Base-by-base conservation (phyloP, 2,797 vertebrate species). In the Anguilla obscura region DNA sequence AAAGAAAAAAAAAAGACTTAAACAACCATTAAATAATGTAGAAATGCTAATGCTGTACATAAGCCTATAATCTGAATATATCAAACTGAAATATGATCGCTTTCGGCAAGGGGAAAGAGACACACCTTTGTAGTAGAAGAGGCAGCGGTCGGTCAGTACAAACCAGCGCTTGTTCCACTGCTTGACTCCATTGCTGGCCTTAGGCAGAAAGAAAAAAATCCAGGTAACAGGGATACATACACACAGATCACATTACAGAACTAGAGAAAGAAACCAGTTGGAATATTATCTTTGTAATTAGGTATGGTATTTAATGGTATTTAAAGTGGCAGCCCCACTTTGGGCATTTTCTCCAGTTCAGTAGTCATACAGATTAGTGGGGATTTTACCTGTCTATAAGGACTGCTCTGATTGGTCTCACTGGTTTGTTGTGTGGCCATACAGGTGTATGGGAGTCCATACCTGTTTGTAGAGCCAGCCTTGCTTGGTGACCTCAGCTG, bases 111-210 rank as follows among this genome's bases (percentile, higher is more conserved):
- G 21, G 79, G 18, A n/a, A 45, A n/a, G 21, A 82, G 45, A 50
- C 18, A n/a, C 91, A 99, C 98, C 98, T 98, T 98, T 98, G 90
- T 98, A 99, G 94, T 98, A 99, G 94, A 98, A 99, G 87, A 99
- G 97, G 94, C 97, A 98, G 89, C 97, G 96, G 91, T 99, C 98
- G 48, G 97, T 96, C 90, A 99, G 95, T 89, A 99, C 97, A 0
- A 99, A 99, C 98, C 98, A 99, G 90, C 98, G 96, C 93, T 97
- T 98, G 93, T 98, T 99, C 98, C 98, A 99, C 91, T 98, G 98
- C 92, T 98, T 98, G 84, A 98, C 97, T 50, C 98, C 98, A 2
- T 97, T 98, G 94, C 98, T 99, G 92, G 97, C 98, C 98, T 99
- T 82, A n/a, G 24, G 45, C 79, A 82, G 40, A 50, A 86, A 86